Percentiles rank a stretch among this genome's conserved stretches.
Conservation (phyloP, 2,797 vertebrate genomes). For the Pagetopsis macropterus region DNA sequence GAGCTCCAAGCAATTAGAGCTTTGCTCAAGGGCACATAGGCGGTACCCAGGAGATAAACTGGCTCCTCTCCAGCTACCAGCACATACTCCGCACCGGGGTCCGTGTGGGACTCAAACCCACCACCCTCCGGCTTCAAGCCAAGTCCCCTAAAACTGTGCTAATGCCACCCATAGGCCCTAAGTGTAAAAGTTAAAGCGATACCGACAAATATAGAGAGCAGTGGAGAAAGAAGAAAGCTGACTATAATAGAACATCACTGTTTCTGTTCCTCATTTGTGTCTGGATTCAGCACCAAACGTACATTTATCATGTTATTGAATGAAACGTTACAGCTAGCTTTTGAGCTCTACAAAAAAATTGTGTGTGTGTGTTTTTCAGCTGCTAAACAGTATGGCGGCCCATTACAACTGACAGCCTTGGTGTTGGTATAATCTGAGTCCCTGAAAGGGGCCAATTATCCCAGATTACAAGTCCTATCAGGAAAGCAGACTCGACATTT, state of each 20-base stretch:
- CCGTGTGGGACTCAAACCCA: too few species aligned
- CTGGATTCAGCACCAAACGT: neutral
- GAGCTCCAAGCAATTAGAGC: too few species aligned
- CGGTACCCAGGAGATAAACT: too few species aligned
- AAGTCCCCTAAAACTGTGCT: too few species aligned
- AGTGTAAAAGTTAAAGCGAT: neutral
- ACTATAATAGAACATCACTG: neutral
- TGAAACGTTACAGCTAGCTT: conserved; percentile 12
- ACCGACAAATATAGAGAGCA: neutral
- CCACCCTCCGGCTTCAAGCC: too few species aligned
- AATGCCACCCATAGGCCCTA: too few species aligned
- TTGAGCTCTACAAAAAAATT: neutral
- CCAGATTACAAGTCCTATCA: conserved; percentile 72
- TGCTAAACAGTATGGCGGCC: conserved; percentile 9
- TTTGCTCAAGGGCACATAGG: too few species aligned
- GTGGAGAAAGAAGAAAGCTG: neutral
- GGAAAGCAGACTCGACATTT: conserved; percentile 48
- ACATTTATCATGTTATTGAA: conserved; percentile 4
- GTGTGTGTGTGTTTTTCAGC: conserved; percentile 9
- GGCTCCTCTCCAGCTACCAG: too few species aligned
- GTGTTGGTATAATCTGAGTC: conserved; percentile 65
- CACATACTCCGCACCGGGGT: too few species aligned
- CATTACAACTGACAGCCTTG: conserved; percentile 53
- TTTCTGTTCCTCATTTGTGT: neutral
- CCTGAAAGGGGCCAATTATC: conserved; percentile 74